phyloP scores from a whole-genome alignment of 2,888 invertebrate genomes.

The Andrena marginata region DNA sequence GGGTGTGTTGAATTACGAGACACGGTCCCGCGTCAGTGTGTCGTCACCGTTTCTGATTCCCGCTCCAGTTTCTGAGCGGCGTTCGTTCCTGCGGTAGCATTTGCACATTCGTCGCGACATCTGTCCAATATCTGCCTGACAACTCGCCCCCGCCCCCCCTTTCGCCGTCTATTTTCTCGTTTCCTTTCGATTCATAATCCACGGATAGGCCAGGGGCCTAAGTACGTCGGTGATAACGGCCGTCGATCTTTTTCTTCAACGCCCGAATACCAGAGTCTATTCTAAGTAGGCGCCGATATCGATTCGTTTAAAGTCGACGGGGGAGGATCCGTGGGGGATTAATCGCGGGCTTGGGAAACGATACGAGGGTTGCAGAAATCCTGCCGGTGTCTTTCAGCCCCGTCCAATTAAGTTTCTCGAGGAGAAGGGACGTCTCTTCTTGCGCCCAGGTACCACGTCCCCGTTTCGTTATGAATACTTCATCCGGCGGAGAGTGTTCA shows the following conservation, averaged over 20 bases:
- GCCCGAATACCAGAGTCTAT: neutral
- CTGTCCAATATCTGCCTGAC: slow-evolving; percentile 70
- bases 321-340: slow-evolving; percentile 11
- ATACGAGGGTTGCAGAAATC: neutral
- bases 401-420: slow-evolving; percentile 60
- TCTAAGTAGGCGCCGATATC: slow-evolving; percentile 13
- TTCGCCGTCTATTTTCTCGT: slow-evolving; percentile 35
- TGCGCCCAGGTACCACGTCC: slow-evolving; percentile 18
- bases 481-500: slow-evolving; percentile 53
- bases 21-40: slow-evolving; percentile 18
- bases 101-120: slow-evolving; percentile 69
- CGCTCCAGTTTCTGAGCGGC: slow-evolving; percentile 54
- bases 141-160: slow-evolving; percentile 11
- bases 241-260: neutral
- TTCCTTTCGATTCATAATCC: slow-evolving; percentile 65
- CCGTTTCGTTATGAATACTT: slow-evolving; percentile 60
- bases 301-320: slow-evolving; percentile 28
- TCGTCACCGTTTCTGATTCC: slow-evolving; percentile 61
- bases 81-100: slow-evolving; percentile 54
- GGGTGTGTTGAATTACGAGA: slow-evolving; percentile 26
- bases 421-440: neutral
- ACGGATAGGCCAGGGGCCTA: slow-evolving; percentile 30
- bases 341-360: slow-evolving; percentile 21
- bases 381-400: slow-evolving; percentile 34
- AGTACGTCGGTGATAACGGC: neutral